phyloP scores from a whole-genome alignment of 1,140 invertebrate genomes.

The Nymphalis io region DNA sequence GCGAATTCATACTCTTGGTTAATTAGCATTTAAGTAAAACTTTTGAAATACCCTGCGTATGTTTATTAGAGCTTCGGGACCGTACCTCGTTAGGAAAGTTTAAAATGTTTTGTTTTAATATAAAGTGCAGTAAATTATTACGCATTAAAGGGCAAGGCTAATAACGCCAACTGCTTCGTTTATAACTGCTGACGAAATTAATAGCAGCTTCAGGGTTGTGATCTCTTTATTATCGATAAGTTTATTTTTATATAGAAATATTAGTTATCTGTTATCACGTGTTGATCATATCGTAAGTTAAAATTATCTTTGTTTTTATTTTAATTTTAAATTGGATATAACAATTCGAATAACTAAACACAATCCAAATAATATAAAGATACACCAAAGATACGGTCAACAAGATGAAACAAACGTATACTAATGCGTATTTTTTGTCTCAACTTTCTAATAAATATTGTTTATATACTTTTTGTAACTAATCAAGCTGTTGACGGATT shows the following conservation, averaged over 20 bases:
- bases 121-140: conserved; percentile 77
- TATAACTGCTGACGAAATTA: conserved; percentile 74
- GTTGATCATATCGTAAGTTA: no score
- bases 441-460: no score
- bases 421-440: no score
- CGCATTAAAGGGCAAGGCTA: conserved; percentile 75
- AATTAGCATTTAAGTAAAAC: conserved; percentile 6
- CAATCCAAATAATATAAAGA: no score
- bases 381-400: no score
- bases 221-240: conserved; percentile 35
- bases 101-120: conserved; percentile 77
- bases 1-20: background rate
- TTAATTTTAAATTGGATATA: no score
- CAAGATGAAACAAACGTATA: no score
- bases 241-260: background rate
- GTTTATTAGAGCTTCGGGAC: conserved; percentile 17
- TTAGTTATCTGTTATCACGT: no score
- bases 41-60: background rate
- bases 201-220: conserved; percentile 58
- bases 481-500: no score
- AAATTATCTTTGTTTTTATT: no score
- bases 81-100: conserved; percentile 59
- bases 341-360: no score
- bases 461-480: no score
- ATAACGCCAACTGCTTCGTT: conserved; percentile 73